A percentile compares a stretch with the other conserved stretches of the same genome.
These are phyloP conservation scores for Lepus americanus DNA, from an alignment of 2,113 vertebrate species.

Conservation along the genomic window DNA sequence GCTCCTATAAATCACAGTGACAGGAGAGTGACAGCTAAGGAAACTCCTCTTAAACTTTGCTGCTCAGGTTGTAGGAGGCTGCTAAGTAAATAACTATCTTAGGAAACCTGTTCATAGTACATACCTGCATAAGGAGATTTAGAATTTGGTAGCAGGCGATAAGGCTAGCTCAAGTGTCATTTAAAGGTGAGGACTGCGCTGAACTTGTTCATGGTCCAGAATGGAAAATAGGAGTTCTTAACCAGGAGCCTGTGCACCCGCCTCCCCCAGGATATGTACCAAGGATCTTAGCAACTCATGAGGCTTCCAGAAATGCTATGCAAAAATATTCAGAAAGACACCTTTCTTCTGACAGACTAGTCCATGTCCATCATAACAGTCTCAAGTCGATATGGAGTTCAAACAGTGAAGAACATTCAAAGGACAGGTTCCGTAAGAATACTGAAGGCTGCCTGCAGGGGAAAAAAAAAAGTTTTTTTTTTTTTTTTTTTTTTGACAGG, in stretches of 20 bases:
- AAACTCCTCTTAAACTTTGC: background rate
- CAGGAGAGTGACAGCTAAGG: background rate
- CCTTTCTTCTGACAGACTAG: background rate
- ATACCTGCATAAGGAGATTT: background rate
- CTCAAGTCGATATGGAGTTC: background rate
- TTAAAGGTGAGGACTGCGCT: background rate
- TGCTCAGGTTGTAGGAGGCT: background rate
- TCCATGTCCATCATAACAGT: background rate
- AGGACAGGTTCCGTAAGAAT: background rate
- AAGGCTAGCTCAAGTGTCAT: background rate
- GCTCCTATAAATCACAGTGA: background rate
- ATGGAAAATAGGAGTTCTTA: constrained; percentile 8
- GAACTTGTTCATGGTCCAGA: background rate
- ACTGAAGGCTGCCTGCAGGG: background rate
- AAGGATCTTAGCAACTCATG: background rate
- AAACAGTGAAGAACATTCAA: background rate
- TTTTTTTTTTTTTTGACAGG: too few relatives aligned
- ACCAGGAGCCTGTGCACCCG: background rate
- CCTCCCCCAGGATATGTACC: background rate
- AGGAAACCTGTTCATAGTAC: background rate
- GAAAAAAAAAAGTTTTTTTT: background rate
- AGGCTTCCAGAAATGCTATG: background rate
- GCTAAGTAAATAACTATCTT: background rate
- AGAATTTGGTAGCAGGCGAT: background rate
- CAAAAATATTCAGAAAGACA: background rate